Evolutionary conservation across 2,888 invertebrate genomes (phyloP).

Genomic region (Papilio demoleus): DNA sequence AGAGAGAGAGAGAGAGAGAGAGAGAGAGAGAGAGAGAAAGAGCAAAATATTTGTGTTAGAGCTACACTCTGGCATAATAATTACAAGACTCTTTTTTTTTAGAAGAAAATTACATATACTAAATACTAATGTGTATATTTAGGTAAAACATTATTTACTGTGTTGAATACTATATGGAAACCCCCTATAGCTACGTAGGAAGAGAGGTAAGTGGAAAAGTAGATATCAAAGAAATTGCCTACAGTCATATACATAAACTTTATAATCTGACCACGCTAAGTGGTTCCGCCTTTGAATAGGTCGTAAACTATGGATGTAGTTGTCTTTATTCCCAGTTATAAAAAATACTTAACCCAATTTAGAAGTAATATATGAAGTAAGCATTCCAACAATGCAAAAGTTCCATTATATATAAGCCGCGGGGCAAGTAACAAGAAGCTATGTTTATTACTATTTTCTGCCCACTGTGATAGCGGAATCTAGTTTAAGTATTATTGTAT

Average conservation of each 20-base stretch:
- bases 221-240: background rate
- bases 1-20: too few species aligned
- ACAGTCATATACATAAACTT: background rate
- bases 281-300: constrained; percentile 7
- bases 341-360: background rate
- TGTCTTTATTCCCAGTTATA: background rate
- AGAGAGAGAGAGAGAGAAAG: too few species aligned
- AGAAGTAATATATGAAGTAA: background rate
- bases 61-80: too few species aligned
- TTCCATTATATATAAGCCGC: background rate
- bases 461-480: constrained; percentile 4
- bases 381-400: constrained; percentile 7
- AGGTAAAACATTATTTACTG: too few species aligned
- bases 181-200: too few species aligned
- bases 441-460: constrained; percentile 21
- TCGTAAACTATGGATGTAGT: background rate
- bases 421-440: background rate
- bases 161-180: too few species aligned
- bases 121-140: too few species aligned
- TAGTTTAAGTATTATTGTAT: constrained; percentile 15
- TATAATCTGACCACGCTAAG: constrained; percentile 3
- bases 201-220: too few species aligned
- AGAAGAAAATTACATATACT: too few species aligned
- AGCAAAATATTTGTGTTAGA: too few species aligned
- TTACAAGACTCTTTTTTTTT: too few species aligned